Conservation (phyloP, 1,140 invertebrate species). For the Pseudomyrmex flavicornis region DNA sequence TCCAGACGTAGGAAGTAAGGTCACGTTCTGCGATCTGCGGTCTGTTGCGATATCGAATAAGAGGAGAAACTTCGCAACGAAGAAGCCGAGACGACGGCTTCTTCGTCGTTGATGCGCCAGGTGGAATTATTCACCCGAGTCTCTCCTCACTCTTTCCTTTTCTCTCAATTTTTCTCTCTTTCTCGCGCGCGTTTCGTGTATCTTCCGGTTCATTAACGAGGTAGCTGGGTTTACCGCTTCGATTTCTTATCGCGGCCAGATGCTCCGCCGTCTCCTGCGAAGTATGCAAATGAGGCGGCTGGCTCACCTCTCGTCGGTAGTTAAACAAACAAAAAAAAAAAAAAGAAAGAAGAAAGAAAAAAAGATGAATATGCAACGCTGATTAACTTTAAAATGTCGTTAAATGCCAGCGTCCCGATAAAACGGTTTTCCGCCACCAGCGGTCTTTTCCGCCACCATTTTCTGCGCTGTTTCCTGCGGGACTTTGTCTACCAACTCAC, state of each 20-base stretch:
- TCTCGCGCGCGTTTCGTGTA: constrained; percentile 6
- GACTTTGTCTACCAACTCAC: constrained; percentile 9
- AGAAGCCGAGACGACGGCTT: not conserved
- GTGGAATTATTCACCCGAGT: constrained; percentile 27
- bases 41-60: not conserved
- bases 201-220: constrained; percentile 50
- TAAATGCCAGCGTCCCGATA: constrained; percentile 8
- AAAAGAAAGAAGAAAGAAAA: not conserved
- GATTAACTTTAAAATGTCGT: constrained; percentile 47
- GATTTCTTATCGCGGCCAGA: constrained; percentile 47
- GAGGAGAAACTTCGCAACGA: not conserved
- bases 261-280: constrained; percentile 11
- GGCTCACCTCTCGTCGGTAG: not conserved
- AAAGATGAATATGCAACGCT: constrained; percentile 25
- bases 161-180: too few species aligned
- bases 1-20: constrained; percentile 31
- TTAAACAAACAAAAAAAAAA: not conserved
- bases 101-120: not conserved
- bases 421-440: not conserved
- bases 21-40: not conserved
- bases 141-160: constrained; percentile 4
- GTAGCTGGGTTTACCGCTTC: constrained; percentile 29
- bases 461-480: not conserved
- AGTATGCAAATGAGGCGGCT: constrained; percentile 33
- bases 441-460: not conserved